phyloP scores from a whole-genome alignment of 1,140 invertebrate genomes.

The Micrasema longulum region DNA sequence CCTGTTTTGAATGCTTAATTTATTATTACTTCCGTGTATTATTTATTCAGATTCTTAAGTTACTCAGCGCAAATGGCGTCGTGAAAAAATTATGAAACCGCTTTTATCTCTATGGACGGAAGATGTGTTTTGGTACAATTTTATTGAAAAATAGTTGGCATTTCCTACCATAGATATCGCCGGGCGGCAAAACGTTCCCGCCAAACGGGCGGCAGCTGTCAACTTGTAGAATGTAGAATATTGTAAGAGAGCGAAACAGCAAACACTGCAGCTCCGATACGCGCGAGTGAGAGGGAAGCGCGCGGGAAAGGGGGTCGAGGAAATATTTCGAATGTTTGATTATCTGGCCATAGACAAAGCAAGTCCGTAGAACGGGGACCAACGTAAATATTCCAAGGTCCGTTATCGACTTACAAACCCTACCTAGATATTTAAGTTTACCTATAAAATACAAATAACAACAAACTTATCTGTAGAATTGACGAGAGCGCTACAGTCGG shows the following conservation, averaged over 20 bases:
- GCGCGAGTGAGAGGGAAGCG: neutral
- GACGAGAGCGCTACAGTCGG: too few relatives aligned
- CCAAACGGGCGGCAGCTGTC: conserved; percentile 36
- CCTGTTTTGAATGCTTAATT: too few relatives aligned
- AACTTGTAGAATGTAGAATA: conserved; percentile 27
- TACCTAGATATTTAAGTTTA: too few relatives aligned
- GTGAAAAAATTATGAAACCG: neutral
- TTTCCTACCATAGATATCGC: conserved; percentile 16
- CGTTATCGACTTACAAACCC: conserved; percentile 18
- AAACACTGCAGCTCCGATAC: too few relatives aligned
- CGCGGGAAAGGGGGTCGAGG: conserved; percentile 1
- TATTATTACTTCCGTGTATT: too few relatives aligned
- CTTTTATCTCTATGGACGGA: neutral
- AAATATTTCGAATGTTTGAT: conserved; percentile 38
- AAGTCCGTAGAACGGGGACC: conserved; percentile 25
- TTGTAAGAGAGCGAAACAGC: neutral
- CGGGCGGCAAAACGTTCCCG: conserved; percentile 17
- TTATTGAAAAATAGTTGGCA: conserved; percentile 22
- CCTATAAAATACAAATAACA: too few relatives aligned
- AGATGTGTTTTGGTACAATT: conserved; percentile 7
- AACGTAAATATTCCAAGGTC: conserved; percentile 31
- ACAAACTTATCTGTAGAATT: too few relatives aligned
- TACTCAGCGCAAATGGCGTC: too few relatives aligned
- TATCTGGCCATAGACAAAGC: conserved; percentile 35
- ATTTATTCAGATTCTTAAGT: too few relatives aligned